phyloP scores from a whole-genome alignment of 2,797 vertebrate genomes.

The Sus cebifrons region DNA sequence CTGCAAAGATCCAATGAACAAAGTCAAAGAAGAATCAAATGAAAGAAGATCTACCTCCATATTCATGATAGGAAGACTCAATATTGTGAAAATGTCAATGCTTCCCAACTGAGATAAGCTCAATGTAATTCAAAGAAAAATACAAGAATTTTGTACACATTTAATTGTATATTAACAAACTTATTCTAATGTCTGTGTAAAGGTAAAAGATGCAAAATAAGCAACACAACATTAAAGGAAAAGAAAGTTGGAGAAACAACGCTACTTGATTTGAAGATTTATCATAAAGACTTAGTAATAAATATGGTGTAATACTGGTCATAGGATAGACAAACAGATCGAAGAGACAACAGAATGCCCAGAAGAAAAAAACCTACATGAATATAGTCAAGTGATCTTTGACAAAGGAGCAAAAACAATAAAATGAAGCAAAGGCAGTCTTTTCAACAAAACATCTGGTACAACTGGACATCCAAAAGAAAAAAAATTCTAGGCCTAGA shows the following conservation, averaged over 20 bases:
- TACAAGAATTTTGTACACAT: background rate
- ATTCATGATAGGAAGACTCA: background rate
- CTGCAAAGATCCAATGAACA: background rate
- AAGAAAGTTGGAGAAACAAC: background rate
- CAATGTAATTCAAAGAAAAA: background rate
- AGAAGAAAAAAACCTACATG: background rate
- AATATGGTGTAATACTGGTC: background rate
- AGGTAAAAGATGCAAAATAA: background rate
- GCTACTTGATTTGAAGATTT: background rate
- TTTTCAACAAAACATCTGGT: no score
- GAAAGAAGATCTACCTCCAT: background rate
- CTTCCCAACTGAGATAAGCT: background rate
- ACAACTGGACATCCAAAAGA: no score
- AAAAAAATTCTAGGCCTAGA: background rate
- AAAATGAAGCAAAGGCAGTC: background rate
- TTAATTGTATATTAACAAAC: background rate
- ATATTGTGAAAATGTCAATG: background rate
- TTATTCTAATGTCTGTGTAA: background rate
- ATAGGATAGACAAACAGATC: background rate
- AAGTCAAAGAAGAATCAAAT: conserved; percentile 12
- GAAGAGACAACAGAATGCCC: background rate
- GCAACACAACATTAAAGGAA: background rate
- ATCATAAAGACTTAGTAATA: background rate
- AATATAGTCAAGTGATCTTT: background rate
- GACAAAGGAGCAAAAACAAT: background rate